Conservation (phyloP, 2,113 vertebrate genomes). For the Oceanites oceanicus region DNA sequence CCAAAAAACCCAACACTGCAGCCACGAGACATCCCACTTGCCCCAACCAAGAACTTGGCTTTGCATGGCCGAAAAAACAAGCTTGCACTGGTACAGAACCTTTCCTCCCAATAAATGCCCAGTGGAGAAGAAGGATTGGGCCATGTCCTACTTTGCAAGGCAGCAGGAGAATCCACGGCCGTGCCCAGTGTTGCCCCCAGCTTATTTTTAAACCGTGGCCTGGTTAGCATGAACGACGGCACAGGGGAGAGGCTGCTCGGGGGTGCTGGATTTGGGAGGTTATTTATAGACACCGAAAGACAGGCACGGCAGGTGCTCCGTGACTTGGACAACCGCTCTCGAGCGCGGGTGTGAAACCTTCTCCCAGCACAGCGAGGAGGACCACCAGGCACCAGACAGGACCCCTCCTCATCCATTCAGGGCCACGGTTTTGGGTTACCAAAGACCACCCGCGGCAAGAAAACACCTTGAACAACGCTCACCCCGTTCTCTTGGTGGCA, state of each 20-base stretch:
- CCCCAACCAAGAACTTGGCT: background rate
- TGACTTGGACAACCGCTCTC: background rate
- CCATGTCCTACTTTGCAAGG: background rate
- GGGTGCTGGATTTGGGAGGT: background rate
- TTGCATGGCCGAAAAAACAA: too few relatives aligned
- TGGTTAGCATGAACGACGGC: background rate
- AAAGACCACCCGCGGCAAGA: background rate
- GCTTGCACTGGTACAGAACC: too few relatives aligned
- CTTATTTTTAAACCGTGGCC: slow-evolving; percentile 30
- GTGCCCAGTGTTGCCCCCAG: background rate
- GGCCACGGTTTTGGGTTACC: accelerated
- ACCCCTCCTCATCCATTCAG: background rate
- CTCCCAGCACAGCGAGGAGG: background rate
- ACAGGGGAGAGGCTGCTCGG: background rate
- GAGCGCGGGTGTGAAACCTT: background rate
- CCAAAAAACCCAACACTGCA: background rate
- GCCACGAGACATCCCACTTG: background rate
- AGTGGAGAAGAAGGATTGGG: background rate
- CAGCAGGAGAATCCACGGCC: background rate
- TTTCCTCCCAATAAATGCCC: background rate
- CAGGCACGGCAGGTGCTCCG: slow-evolving; percentile 7
- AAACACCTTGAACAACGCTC: accelerated
- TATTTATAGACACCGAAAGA: slow-evolving; percentile 55
- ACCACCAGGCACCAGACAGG: too few relatives aligned
- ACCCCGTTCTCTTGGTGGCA: background rate